Conservation (phyloP, 2,888 invertebrate species). For the Agonum fuliginosum region DNA sequence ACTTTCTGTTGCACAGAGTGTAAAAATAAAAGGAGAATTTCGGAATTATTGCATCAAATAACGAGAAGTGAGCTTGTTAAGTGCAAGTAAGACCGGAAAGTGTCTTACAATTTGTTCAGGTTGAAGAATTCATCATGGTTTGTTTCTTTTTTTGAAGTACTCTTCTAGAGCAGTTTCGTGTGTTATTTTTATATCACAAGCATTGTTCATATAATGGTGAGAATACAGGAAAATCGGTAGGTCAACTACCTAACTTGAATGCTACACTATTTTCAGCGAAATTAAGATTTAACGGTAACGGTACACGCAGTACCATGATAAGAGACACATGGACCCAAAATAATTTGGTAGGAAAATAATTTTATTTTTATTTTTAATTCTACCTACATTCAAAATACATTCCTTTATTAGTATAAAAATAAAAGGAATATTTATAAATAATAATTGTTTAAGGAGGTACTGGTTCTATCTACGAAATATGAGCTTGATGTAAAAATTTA, state of each 20-base stretch:
- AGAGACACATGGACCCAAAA: no score
- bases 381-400: no score
- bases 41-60: constrained; percentile 5
- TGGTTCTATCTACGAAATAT: no score
- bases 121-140: constrained; percentile 5
- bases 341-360: no score
- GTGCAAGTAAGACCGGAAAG: constrained; percentile 40
- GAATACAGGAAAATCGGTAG: constrained; percentile 42
- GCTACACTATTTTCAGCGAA: constrained; percentile 14
- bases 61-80: constrained; percentile 26
- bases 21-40: constrained; percentile 17
- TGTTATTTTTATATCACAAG: constrained; percentile 41
- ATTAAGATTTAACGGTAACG: constrained; percentile 40
- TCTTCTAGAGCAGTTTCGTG: constrained; percentile 13
- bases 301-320: no score
- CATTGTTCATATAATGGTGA: constrained; percentile 47
- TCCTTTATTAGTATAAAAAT: no score
- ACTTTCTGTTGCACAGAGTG: constrained; percentile 10
- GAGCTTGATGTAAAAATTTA: no score
- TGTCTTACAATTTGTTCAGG: constrained; percentile 39
- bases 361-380: no score
- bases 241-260: constrained; percentile 40
- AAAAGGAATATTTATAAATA: no score
- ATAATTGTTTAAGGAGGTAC: no score
- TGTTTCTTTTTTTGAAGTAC: constrained; percentile 11